Conservation (phyloP, 1,140 invertebrate species). For the Caerostris darwini region DNA sequence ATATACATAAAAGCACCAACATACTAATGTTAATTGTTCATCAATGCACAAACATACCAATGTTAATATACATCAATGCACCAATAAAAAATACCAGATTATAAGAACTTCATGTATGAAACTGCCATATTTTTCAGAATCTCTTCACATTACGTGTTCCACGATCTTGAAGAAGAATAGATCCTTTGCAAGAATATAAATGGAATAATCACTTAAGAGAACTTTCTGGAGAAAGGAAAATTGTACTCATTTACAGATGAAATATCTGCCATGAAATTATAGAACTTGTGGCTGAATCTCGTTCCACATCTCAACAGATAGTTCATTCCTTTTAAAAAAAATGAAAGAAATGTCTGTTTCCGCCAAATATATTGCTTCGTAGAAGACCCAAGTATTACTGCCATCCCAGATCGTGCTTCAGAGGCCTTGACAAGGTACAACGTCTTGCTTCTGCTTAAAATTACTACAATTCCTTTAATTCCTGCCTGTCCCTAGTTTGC, state of each 20-base stretch:
- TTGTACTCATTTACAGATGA: background rate
- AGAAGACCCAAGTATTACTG: background rate
- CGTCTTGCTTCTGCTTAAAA: background rate
- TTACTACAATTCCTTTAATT: slow-evolving; percentile 58
- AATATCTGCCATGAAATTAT: background rate
- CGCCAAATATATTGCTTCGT: slow-evolving; percentile 11
- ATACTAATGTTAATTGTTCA: too few species aligned
- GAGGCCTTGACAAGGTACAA: slow-evolving; percentile 45
- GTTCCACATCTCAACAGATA: background rate
- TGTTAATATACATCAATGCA: too few species aligned
- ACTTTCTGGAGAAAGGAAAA: background rate
- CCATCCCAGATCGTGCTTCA: slow-evolving; percentile 6
- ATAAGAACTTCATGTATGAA: too few species aligned
- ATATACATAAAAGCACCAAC: too few species aligned
- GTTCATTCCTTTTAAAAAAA: background rate
- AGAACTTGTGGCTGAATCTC: background rate
- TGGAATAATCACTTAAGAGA: background rate
- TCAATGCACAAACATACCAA: too few species aligned
- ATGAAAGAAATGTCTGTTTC: slow-evolving; percentile 32
- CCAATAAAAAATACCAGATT: too few species aligned
- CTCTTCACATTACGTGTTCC: too few species aligned
- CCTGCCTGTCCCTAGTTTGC: background rate
- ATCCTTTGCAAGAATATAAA: too few species aligned
- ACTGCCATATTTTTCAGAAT: too few species aligned
- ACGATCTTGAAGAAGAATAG: too few species aligned